Conservation (phyloP, 2,113 vertebrate genomes). For the Triplophysa siluroides region DNA sequence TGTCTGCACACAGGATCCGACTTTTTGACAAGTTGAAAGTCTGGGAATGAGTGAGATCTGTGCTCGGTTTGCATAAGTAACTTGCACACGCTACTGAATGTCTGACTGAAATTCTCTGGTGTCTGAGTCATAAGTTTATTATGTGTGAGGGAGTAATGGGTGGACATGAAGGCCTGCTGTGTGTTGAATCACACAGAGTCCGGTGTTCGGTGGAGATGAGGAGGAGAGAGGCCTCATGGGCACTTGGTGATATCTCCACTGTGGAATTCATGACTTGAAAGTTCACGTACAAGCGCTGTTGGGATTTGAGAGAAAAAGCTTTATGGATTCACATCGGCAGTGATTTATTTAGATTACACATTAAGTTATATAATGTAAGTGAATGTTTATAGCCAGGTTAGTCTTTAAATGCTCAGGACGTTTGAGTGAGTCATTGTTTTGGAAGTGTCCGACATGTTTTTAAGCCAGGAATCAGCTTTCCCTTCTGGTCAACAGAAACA, state of each 20-base stretch:
- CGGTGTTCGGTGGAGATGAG: constrained; percentile 10
- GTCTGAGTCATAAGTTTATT: background rate
- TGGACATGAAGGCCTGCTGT: background rate
- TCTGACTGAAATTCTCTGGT: background rate
- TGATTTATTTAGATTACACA: background rate
- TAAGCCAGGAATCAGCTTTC: background rate
- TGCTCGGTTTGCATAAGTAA: background rate
- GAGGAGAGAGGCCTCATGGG: constrained; percentile 7
- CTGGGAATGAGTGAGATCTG: no score
- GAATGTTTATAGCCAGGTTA: background rate
- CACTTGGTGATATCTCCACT: constrained; percentile 2
- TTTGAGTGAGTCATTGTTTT: background rate
- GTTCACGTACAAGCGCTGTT: background rate
- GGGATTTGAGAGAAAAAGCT: background rate
- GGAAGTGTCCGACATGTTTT: background rate
- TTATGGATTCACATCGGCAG: background rate
- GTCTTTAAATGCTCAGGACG: background rate
- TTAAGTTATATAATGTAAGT: background rate
- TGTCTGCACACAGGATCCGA: no score
- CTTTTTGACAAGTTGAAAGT: no score
- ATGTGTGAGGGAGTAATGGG: background rate
- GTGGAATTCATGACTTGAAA: constrained; percentile 13
- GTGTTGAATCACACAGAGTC: background rate
- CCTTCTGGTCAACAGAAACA: background rate
- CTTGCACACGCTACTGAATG: background rate